Evolutionary conservation across 2,888 invertebrate genomes (phyloP).

Genomic region (Penaeus monodon): DNA sequence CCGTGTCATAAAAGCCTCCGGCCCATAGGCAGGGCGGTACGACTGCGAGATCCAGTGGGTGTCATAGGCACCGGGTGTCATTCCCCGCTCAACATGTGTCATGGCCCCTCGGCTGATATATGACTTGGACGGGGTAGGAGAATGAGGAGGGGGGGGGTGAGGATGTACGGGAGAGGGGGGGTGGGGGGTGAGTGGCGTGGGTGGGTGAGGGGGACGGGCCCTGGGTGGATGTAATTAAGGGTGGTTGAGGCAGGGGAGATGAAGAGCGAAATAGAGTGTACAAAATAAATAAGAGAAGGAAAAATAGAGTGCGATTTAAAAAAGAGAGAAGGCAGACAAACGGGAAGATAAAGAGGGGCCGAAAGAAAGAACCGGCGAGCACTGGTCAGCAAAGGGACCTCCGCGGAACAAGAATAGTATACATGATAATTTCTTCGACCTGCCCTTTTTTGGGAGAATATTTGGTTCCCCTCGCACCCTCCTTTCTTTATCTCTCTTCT

Average conservation of each 20-base stretch:
- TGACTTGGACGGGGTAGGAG: not conserved
- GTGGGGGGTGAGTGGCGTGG: not conserved
- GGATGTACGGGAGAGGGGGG: not conserved
- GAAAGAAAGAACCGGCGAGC: not conserved
- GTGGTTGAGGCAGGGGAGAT: too few relatives aligned
- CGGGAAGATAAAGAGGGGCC: not conserved
- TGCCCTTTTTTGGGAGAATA: not conserved
- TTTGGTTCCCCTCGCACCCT: not conserved
- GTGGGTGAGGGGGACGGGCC: too few relatives aligned
- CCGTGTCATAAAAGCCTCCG: too few relatives aligned
- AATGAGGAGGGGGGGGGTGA: not conserved
- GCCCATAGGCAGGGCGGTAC: too few relatives aligned
- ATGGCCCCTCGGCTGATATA: too few relatives aligned
- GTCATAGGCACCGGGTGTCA: too few relatives aligned
- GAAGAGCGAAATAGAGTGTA: too few relatives aligned
- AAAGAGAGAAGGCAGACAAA: not conserved
- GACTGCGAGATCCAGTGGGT: too few relatives aligned
- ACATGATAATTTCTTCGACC: not conserved
- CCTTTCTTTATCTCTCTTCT: constrained; percentile 10
- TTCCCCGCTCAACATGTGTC: too few relatives aligned
- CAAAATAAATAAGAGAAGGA: not conserved
- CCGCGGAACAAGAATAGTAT: not conserved
- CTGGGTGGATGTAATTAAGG: too few relatives aligned
- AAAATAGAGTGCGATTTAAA: not conserved
- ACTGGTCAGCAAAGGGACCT: not conserved